Base-by-base conservation (phyloP, 2,888 invertebrate species). In the Germaria angustata region DNA sequence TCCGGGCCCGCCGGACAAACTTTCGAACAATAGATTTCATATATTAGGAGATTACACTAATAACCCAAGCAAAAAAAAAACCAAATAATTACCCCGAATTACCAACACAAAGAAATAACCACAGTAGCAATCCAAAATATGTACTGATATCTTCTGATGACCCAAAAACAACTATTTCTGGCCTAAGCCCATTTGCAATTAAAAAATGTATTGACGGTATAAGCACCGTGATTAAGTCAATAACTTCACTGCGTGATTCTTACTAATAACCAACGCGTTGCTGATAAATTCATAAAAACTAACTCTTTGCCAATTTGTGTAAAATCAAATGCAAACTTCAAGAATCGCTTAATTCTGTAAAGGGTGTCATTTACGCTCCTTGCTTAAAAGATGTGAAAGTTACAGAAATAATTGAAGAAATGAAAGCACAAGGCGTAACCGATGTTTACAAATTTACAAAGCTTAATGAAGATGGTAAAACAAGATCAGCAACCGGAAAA, bases 401-500 rank as follows among this genome's bases (percentile, higher is more conserved):
- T n/a, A n/a, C n/a, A n/a, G n/a, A n/a, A n/a, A n/a, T n/a, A n/a
- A n/a, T n/a, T n/a, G n/a, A n/a, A n/a, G n/a, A 6, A 39, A n/a
- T 59, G 0, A 53, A 59, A 20, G 20, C 36, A n/a, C n/a, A n/a
- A n/a, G n/a, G n/a, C 20, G 36, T 59, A 0, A 1, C 39, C 20
- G 57, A 39, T 24, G 28, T 53, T n/a, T 39, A 39, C 5, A 39
- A 39, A 39, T 39, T 39, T 15, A 39, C 39, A 3, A 6, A 39
- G n/a, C 8, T 63, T 6, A 28, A 63, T 2, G 32, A 51, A 61
- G 59, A 44, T 32, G 77, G 61, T 1, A 69, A 61, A 36, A 44
- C n/a, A 5, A 39, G 51, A n/a, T 28, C 20, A 8, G 41, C 69
- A 53, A 61, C 69, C 11, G 83, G 72, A n/a, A n/a, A 36, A 73